A percentile compares a stretch with the other conserved stretches of the same genome.
Evolutionary conservation across 2,797 vertebrate species (phyloP).

Genomic region (Perodicticus potto): DNA sequence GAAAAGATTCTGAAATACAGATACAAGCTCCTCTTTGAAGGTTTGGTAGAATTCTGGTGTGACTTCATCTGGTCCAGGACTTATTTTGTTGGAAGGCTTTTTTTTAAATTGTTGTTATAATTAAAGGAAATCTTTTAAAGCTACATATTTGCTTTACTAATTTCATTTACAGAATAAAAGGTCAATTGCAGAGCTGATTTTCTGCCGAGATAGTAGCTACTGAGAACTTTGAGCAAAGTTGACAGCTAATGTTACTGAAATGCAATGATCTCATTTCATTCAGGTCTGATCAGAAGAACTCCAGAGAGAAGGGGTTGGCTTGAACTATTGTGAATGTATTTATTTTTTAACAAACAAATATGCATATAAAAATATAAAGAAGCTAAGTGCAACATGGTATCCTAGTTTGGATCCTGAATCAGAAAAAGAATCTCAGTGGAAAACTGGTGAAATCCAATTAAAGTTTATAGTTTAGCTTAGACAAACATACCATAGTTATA

Average conservation of each 20-base stretch:
- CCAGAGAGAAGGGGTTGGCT: neutral
- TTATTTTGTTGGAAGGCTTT: too few relatives aligned
- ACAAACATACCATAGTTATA: neutral
- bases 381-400: neutral
- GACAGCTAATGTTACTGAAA: constrained; percentile 40
- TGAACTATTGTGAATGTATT: neutral
- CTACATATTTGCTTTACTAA: constrained; percentile 74
- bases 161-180: constrained; percentile 75
- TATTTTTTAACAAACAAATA: constrained; percentile 48
- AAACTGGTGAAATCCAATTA: neutral
- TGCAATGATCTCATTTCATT: neutral
- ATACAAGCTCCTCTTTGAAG: too few relatives aligned
- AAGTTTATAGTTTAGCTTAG: neutral
- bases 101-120: too few relatives aligned
- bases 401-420: neutral
- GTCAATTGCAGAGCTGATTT: constrained; percentile 65
- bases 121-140: constrained; percentile 9
- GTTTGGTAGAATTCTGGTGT: too few relatives aligned
- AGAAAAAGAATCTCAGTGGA: neutral
- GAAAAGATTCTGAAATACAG: too few relatives aligned
- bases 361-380: neutral
- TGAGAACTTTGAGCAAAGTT: constrained; percentile 30
- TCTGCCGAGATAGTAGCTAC: constrained; percentile 69
- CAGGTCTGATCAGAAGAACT: neutral
- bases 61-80: too few relatives aligned